Evolutionary conservation across 2,113 vertebrate genomes (phyloP).

Genomic region (Peromyscus leucopus): DNA sequence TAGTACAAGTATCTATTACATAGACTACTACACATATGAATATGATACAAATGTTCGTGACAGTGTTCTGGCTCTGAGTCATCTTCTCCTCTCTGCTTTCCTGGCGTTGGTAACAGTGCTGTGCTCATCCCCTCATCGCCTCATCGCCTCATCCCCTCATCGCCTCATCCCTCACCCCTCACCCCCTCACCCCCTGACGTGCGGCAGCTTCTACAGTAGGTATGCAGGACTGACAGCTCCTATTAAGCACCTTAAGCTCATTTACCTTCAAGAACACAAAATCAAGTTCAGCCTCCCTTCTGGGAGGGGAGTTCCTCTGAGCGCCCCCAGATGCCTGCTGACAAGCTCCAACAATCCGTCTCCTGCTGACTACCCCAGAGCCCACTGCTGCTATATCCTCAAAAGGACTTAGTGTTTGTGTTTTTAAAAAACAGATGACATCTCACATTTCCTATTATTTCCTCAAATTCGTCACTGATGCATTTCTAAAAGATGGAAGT

Average conservation of each 20-base stretch:
- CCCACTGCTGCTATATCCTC: neutral
- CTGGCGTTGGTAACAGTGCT: neutral
- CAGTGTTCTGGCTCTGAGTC: neutral
- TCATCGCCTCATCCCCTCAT: no score
- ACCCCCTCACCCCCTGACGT: no score
- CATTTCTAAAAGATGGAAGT: neutral
- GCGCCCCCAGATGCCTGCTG: no score
- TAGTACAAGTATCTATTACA: neutral
- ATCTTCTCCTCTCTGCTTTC: slow-evolving; percentile 19
- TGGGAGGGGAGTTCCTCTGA: neutral
- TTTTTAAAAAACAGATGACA: neutral
- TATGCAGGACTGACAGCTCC: neutral
- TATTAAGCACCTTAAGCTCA: neutral
- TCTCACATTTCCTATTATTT: neutral
- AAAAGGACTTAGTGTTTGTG: neutral
- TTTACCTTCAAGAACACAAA: neutral
- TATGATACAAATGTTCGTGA: neutral
- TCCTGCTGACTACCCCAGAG: neutral
- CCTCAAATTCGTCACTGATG: no score
- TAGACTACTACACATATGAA: neutral
- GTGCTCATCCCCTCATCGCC: neutral
- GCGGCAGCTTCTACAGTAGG: neutral
- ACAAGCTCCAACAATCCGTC: no score
- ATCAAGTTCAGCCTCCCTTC: neutral
- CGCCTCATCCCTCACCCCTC: no score